Conservation (phyloP, 2,888 invertebrate genomes). For the Acleris laterana region DNA sequence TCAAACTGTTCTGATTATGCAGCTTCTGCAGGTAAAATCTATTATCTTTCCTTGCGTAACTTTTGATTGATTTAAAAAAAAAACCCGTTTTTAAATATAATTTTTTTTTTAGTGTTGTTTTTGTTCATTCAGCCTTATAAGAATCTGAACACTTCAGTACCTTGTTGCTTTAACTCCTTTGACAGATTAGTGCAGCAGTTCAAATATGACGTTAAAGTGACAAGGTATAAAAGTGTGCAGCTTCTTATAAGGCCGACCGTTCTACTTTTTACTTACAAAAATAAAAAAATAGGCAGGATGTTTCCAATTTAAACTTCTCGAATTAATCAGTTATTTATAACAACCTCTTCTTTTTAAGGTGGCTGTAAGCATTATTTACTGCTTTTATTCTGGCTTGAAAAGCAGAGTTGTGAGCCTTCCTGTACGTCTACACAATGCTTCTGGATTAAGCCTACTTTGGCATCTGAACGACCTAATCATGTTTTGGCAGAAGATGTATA, state of each 20-base stretch:
- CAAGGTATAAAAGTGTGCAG: too few relatives aligned
- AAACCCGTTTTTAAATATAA: too few relatives aligned
- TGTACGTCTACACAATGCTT: not conserved
- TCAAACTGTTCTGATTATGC: conserved; percentile 2
- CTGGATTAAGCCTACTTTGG: not conserved
- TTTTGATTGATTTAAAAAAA: conserved; percentile 1
- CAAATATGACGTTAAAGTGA: too few relatives aligned
- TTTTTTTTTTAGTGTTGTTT: too few relatives aligned
- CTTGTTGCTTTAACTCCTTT: too few relatives aligned
- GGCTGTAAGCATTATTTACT: conserved; percentile 5
- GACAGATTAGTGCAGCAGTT: too few relatives aligned
- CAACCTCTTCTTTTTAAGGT: conserved; percentile 3
- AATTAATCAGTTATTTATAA: conserved; percentile 4
- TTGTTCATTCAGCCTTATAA: too few relatives aligned
- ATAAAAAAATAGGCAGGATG: too few relatives aligned
- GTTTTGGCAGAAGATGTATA: not conserved
- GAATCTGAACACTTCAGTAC: too few relatives aligned
- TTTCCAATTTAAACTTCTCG: not conserved
- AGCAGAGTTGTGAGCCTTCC: conserved; percentile 1
- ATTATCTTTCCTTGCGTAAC: not conserved
- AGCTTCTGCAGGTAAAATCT: conserved; percentile 6
- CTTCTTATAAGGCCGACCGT: too few relatives aligned
- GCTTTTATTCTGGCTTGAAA: conserved; percentile 1
- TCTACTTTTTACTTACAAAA: too few relatives aligned
- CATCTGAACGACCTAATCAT: not conserved